phyloP scores from a whole-genome alignment of 2,797 vertebrate genomes.

The Platalea minor region DNA sequence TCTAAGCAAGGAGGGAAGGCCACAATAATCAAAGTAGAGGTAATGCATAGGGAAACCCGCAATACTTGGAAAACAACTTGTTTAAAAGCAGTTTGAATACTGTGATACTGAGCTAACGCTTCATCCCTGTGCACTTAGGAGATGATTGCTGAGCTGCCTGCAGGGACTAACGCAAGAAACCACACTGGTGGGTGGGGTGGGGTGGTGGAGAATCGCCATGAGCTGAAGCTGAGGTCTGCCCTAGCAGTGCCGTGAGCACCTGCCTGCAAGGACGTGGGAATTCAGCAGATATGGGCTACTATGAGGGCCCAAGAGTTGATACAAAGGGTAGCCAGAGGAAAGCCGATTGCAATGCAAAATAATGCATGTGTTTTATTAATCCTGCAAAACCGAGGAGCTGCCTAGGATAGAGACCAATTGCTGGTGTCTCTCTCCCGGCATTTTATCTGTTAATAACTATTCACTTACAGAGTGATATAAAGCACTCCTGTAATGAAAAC shows the following conservation, averaged over 20 bases:
- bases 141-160: rapidly evolving
- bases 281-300: background rate
- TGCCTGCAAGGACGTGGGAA: background rate
- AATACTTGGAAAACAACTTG: background rate
- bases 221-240: background rate
- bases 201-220: background rate
- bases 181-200: background rate
- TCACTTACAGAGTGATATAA: background rate
- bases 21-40: background rate
- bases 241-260: background rate
- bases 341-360: rapidly evolving
- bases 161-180: background rate
- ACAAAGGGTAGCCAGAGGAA: background rate
- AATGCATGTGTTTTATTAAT: background rate
- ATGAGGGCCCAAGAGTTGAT: background rate
- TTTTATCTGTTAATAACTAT: background rate
- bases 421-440: background rate
- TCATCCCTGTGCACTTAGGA: background rate
- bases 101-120: background rate
- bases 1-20: background rate
- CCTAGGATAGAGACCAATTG: background rate
- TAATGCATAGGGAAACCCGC: background rate
- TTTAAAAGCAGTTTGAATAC: background rate
- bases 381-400: background rate
- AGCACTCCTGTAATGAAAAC: background rate